Evolutionary conservation across 2,113 vertebrate species (phyloP).

Genomic region (Numida meleagris): DNA sequence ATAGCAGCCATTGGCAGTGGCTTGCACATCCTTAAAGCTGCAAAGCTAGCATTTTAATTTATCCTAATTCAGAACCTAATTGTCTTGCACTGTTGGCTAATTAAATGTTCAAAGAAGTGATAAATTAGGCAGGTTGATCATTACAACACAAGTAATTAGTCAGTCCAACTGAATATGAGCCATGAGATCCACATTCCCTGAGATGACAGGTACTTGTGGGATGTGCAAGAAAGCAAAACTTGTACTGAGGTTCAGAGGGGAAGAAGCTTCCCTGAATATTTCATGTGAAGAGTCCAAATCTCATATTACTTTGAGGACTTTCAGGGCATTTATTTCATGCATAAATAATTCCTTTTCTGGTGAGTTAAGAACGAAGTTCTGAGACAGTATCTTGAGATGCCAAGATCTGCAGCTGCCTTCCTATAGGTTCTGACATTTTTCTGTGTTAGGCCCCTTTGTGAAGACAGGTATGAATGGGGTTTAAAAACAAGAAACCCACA

Average conservation of each 20-base stretch:
- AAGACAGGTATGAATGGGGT: neutral
- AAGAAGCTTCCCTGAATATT: neutral
- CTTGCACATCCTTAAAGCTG: conserved; percentile 75
- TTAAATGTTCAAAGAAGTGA: conserved; percentile 89
- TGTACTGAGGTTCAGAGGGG: neutral
- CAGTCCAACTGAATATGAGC: conserved; percentile 72
- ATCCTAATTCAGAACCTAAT: conserved; percentile 84
- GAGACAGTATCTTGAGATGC: neutral
- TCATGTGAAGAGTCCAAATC: neutral
- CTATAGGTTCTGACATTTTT: neutral
- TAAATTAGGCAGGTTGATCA: conserved; percentile 86
- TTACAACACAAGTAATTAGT: conserved; percentile 84
- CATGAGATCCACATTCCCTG: conserved; percentile 29
- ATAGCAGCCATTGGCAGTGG: conserved; percentile 58
- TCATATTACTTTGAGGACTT: neutral
- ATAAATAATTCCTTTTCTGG: neutral
- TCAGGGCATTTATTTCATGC: neutral
- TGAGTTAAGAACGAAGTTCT: neutral
- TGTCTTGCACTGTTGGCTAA: conserved; percentile 84
- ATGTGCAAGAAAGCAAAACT: neutral
- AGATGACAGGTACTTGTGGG: conserved; percentile 20
- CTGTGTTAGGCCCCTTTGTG: neutral
- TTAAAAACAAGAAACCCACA: neutral
- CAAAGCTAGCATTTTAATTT: conserved; percentile 82
- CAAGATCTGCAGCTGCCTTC: neutral